Conservation (phyloP, 2,797 vertebrate species). For the Enteromius trimaculatus region DNA sequence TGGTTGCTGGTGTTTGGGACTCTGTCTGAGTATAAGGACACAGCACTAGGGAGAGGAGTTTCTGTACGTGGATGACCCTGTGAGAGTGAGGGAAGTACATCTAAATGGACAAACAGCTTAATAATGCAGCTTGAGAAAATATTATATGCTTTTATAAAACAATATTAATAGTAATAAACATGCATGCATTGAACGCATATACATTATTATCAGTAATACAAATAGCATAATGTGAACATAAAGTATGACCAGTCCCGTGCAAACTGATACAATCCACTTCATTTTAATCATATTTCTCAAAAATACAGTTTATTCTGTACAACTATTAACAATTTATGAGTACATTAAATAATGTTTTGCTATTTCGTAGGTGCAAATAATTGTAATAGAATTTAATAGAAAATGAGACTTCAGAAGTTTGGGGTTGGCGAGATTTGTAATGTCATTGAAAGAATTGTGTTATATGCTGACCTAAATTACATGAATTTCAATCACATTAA, state of each 20-base stretch:
- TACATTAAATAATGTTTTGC: not conserved
- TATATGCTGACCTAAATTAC: not conserved
- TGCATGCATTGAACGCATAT: not conserved
- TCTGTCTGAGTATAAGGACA: slow-evolving; percentile 75
- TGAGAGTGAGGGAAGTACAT: slow-evolving; percentile 31
- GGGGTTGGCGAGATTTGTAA: not conserved
- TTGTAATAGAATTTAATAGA: not conserved
- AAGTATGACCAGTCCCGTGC: not conserved
- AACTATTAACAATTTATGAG: not conserved
- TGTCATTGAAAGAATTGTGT: not conserved
- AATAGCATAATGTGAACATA: not conserved
- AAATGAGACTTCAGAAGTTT: not conserved
- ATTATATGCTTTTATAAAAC: not conserved
- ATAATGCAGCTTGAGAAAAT: not conserved
- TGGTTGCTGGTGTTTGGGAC: slow-evolving; percentile 79
- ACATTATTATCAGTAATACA: not conserved
- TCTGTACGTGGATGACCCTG: slow-evolving; percentile 78
- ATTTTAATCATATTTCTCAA: not conserved
- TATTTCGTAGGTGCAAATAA: not conserved
- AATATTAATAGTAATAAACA: not conserved
- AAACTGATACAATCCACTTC: not conserved
- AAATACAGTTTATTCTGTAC: not conserved
- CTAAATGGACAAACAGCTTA: not conserved
- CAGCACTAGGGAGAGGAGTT: slow-evolving; percentile 66
- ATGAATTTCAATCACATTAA: too few species aligned